Conservation (phyloP, 2,888 invertebrate genomes). For the Rugalucina vietnamica region DNA sequence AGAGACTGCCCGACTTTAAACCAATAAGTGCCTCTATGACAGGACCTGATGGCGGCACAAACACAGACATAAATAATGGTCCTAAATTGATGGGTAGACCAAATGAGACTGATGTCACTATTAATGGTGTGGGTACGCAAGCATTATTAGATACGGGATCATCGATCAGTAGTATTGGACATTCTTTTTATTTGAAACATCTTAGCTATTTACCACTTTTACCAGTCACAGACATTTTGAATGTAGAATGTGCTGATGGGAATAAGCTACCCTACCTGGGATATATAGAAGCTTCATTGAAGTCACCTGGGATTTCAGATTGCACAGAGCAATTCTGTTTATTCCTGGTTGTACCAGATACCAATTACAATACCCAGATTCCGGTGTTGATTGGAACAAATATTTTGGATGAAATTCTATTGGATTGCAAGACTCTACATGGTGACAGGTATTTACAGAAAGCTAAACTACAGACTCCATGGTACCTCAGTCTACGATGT, state of each 20-base stretch:
- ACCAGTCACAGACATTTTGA: constrained; percentile 4
- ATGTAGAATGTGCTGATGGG: constrained; percentile 53
- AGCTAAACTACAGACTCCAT: constrained; percentile 24
- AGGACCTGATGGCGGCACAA: neutral
- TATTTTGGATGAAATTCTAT: constrained; percentile 16
- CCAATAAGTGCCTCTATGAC: neutral
- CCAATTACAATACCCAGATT: constrained; percentile 20
- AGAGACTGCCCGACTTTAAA: neutral
- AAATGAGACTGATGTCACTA: neutral
- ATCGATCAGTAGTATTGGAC: constrained; percentile 18
- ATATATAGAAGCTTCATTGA: constrained; percentile 10
- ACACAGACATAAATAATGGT: neutral
- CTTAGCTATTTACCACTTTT: neutral
- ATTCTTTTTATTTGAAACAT: constrained; percentile 16
- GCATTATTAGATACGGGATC: constrained; percentile 38
- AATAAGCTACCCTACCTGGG: neutral
- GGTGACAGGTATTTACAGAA: constrained; percentile 40
- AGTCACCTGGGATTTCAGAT: neutral
- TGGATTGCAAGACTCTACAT: constrained; percentile 8
- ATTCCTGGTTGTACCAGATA: constrained; percentile 44
- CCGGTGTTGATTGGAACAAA: constrained; percentile 48
- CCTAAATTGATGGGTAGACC: neutral
- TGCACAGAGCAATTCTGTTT: neutral
- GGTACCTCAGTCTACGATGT: constrained; percentile 36
- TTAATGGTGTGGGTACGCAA: neutral